Percentiles rank a stretch among this genome's conserved stretches.
Evolutionary conservation across 2,888 invertebrate genomes (phyloP).

Genomic region (Drosophila rellima): DNA sequence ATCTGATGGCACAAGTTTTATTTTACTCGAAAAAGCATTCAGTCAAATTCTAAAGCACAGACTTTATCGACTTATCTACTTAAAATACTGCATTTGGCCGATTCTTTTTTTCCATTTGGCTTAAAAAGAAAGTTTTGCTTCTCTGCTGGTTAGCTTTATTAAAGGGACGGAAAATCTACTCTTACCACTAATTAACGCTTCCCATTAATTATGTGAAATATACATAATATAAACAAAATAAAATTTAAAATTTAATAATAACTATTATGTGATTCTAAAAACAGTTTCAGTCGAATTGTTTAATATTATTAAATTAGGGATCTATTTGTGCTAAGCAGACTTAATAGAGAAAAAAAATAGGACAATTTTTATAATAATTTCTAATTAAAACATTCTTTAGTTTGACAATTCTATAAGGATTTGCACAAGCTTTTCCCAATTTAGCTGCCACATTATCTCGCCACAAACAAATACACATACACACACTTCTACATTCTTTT

Average conservation of each 20-base stretch:
- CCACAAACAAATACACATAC: background rate
- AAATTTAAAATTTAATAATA: no score
- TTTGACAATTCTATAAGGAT: slow-evolving; percentile 19
- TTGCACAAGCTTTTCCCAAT: slow-evolving; percentile 13
- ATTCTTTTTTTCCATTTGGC: slow-evolving; percentile 25
- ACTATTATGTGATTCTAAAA: background rate
- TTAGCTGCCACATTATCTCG: slow-evolving; percentile 27
- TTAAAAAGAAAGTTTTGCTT: slow-evolving; percentile 27
- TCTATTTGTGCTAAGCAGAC: no score
- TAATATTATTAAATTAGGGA: background rate
- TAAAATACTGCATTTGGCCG: background rate
- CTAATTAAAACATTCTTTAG: slow-evolving; percentile 25
- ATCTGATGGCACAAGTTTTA: slow-evolving; percentile 24
- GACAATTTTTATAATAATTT: slow-evolving; percentile 4
- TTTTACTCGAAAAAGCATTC: slow-evolving; percentile 20
- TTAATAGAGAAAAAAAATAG: no score
- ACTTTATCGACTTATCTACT: slow-evolving; percentile 30
- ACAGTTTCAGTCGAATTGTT: background rate
- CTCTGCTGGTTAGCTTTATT: background rate
- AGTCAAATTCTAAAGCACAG: slow-evolving; percentile 6
- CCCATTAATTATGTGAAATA: no score
- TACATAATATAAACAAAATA: no score
- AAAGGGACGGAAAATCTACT: no score
- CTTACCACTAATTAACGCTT: no score
- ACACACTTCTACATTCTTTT: slow-evolving; percentile 1